A percentile compares a stretch with the other conserved stretches of the same genome.
phyloP scores from a whole-genome alignment of 1,140 invertebrate species.

The Drosophila obscura region DNA sequence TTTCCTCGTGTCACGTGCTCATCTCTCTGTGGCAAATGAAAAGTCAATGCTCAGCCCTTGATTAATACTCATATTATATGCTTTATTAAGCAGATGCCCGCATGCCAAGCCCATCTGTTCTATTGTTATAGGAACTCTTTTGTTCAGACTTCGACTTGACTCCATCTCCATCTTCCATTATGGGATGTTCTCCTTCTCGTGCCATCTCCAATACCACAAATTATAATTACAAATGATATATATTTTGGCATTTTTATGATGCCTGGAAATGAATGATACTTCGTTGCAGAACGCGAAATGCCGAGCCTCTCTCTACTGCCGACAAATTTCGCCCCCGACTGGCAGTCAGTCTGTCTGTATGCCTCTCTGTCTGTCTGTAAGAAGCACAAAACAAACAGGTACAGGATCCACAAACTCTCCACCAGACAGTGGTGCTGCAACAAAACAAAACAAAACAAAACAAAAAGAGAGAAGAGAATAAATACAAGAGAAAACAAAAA shows the following conservation, averaged over 20 bases:
- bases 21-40: constrained; percentile 52
- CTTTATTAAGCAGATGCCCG: constrained; percentile 70
- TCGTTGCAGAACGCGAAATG: not conserved
- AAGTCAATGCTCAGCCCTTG: constrained; percentile 75
- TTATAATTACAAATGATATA: constrained; percentile 64
- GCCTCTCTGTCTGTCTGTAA: constrained; percentile 2
- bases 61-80: constrained; percentile 82
- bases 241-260: constrained; percentile 67
- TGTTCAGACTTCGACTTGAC: constrained; percentile 4
- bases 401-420: constrained; percentile 34
- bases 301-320: constrained; percentile 29
- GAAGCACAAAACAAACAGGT: constrained; percentile 28
- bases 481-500: constrained; percentile 2
- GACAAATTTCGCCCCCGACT: constrained; percentile 18
- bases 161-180: too few species aligned
- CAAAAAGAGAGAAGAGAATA: not conserved
- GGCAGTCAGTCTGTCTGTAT: constrained; percentile 25
- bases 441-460: not conserved
- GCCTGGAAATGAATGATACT: constrained; percentile 61
- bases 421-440: constrained; percentile 3
- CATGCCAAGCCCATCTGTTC: constrained; percentile 36
- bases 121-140: constrained; percentile 62
- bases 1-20: constrained; percentile 24
- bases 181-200: constrained; percentile 1
- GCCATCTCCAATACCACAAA: constrained; percentile 31